Conservation (phyloP, 2,113 vertebrate species). For the Struthio camelus region DNA sequence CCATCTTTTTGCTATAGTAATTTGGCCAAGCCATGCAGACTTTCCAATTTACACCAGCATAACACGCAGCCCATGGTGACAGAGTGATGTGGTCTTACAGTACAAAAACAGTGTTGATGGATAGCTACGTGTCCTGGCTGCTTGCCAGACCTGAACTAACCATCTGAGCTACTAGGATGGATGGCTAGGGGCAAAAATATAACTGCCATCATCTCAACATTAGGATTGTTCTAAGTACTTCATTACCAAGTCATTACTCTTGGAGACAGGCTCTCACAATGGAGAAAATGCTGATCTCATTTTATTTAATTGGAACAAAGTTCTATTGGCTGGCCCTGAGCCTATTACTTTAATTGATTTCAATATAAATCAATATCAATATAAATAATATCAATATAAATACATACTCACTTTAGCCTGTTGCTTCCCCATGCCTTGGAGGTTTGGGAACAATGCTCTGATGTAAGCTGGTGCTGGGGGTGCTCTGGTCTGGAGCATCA, state of each 20-base stretch:
- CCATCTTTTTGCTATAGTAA: constrained; percentile 14
- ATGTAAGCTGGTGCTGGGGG: fast-evolving
- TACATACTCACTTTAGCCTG: background rate
- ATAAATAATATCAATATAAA: background rate
- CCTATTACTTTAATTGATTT: constrained; percentile 10
- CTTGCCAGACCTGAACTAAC: background rate
- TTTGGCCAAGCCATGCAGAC: background rate
- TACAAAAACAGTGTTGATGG: background rate
- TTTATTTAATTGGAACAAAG: constrained; percentile 25
- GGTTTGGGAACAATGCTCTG: background rate
- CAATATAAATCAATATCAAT: background rate
- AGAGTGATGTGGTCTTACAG: background rate
- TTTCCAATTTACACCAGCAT: constrained; percentile 5
- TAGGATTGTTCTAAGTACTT: background rate
- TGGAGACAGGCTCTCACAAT: background rate
- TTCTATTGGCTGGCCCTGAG: background rate
- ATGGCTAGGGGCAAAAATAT: background rate
- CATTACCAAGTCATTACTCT: background rate
- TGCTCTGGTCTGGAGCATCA: background rate
- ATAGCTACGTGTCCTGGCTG: background rate
- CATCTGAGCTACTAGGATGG: background rate
- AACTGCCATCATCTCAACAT: background rate
- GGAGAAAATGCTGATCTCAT: background rate
- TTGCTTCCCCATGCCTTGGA: background rate
- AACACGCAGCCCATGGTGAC: background rate